Percentiles rank a stretch among this genome's conserved stretches.
Conservation (phyloP, 30 jellyfish, hydroid and myxozoan species). For the Chironex yamaguchii region DNA sequence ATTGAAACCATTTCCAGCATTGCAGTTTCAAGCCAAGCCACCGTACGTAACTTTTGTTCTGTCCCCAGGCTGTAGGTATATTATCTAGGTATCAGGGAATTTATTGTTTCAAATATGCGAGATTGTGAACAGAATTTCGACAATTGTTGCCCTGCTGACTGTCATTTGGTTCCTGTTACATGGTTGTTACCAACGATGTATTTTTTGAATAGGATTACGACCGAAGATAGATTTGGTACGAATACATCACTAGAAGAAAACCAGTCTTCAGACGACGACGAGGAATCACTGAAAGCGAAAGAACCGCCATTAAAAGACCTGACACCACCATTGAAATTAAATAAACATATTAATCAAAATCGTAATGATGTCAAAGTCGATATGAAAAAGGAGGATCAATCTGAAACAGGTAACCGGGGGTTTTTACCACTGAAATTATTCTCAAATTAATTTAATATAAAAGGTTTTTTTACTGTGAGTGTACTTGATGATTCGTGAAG, state of each 20-base stretch:
- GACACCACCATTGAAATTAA: slow-evolving; percentile 20
- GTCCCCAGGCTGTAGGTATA: too few relatives aligned
- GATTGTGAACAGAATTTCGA: too few relatives aligned
- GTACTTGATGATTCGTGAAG: too few relatives aligned
- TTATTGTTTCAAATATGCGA: too few relatives aligned
- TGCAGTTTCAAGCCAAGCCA: too few relatives aligned
- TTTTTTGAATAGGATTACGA: slow-evolving; percentile 67
- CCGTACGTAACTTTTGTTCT: too few relatives aligned
- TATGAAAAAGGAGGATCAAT: slow-evolving; percentile 40
- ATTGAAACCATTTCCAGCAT: too few relatives aligned
- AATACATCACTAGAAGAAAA: slow-evolving; percentile 78
- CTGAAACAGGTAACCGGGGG: slow-evolving; percentile 46
- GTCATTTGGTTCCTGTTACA: too few relatives aligned
- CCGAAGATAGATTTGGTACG: slow-evolving; percentile 92
- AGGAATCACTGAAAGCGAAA: slow-evolving; percentile 65
- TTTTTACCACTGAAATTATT: neutral
- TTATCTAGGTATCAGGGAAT: too few relatives aligned
- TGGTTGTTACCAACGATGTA: too few relatives aligned
- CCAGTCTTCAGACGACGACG: slow-evolving; percentile 68
- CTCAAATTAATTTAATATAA: neutral
- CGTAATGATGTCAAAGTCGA: slow-evolving; percentile 25
- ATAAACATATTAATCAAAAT: neutral
- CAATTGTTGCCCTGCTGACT: too few relatives aligned
- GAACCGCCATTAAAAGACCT: slow-evolving; percentile 72
- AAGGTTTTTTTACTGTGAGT: too few relatives aligned